Evolutionary conservation across 2,797 vertebrate genomes (phyloP), one percentile per base, ranked within the genome.

Genomic region (Chromobotia macracanthus): DNA sequence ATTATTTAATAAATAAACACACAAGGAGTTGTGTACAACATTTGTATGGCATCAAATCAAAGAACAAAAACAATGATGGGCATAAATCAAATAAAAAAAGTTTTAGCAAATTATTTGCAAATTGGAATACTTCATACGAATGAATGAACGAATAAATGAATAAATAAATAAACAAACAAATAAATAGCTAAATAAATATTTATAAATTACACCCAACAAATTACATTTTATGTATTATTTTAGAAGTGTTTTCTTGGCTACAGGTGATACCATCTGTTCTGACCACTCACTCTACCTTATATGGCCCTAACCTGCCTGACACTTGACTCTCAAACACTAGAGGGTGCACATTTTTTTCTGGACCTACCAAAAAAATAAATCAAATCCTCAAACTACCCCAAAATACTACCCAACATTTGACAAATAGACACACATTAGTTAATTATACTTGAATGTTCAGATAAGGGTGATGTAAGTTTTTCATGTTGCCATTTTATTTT

Each of bases 371-470:
- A 48, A 60, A 75, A 84, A 82, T 78, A 85, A 86, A 85, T 90
- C 89, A 93, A 94, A 91, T 89, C 90, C 87, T 94, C 92, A 87
- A 87, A 91, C 95, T 93, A 93, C 91, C 87, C 94, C 92, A 94
- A 95, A 95, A 92, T 91, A 93, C 93, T 92, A 92, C 92, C 94
- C 92, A 94, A 87, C 89, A 87, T 89, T 93, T 94, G 91, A 94
- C 93, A 94, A 94, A 95, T 95, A 91, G 92, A 92, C 91, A 91
- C 87, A 87, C 89, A 93, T 95, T 92, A 92, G 92, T 89, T 94
- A 94, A 95, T 94, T 94, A 91, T 89, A 90, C 86, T 87, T 88
- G 87, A 93, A 94, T 92, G 91, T 95, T 95, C 92, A 95, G 88
- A 89, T 86, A 12, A 72, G 83, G 91, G 89, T 94, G 89, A 94